Evolutionary conservation across 2,797 vertebrate species (phyloP), one percentile per base, ranked within the genome.

Genomic region (Pagetopsis macropterus): DNA sequence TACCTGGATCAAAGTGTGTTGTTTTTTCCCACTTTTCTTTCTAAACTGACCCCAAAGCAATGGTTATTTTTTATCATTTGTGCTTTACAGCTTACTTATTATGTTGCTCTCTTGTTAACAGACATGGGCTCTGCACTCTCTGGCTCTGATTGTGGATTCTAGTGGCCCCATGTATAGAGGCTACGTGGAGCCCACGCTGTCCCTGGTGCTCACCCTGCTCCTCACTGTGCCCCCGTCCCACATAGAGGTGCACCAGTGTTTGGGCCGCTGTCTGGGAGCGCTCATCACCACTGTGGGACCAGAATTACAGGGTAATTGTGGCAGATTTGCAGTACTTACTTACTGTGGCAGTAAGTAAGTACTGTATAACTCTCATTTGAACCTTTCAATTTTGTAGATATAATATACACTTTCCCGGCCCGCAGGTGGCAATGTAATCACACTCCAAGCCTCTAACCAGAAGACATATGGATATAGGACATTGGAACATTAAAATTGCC

Each of bases 161-260:
- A 99, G 98, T 71, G 98, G 98, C 2, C 98, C 98, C 2, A 99
- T 99, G 98, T 99, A 99, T 86, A 94, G 98, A 56, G 97, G 98
- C 19, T 99, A 99, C 0, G 98, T 99, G 83, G 98, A 99, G 72
- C 98, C 98, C 40, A 99, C 98, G 0, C 94, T 99, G 2, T 99
- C 98, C 45, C 92, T 99, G 15, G 98, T 99, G 41, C 97, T 99
- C 45, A 99, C 98, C 4, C 91, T 99, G 84, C 95, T 99, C 75
- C 90, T 99, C 68, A 99, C 96, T 1, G 98, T 99, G 61, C 97
- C 98, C 0, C 98, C 98, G 0, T 99, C 98, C 0, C 98, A 99
- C 84, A 99, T 96, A 0, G 98, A 99, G 91, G 98, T 99, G 37
- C 98, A 99, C 83, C 98, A 99, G 60, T 99, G 98, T 91, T 92